Evolutionary conservation across 2,888 invertebrate genomes (phyloP).

Genomic region (Polyommatus iphigenia): DNA sequence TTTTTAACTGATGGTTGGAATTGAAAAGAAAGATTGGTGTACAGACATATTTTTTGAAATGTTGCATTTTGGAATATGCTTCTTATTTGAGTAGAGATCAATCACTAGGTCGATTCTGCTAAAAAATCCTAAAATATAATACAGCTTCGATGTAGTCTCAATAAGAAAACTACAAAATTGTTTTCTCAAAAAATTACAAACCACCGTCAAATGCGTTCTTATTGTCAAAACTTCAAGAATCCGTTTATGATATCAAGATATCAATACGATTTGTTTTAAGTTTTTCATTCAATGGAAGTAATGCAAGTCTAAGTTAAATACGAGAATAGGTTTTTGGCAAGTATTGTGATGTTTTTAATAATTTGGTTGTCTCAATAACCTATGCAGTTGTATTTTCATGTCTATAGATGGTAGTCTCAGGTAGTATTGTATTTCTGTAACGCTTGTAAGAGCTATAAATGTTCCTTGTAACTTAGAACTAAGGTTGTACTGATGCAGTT

Average conservation of each 20-base stretch:
- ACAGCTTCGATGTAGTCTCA: no score
- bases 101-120: no score
- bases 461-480: slow-evolving; percentile 10
- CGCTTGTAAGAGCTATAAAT: neutral
- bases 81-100: neutral
- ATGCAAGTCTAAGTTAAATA: neutral
- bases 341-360: neutral
- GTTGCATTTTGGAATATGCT: neutral
- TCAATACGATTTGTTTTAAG: neutral
- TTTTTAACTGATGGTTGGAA: neutral
- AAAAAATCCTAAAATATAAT: no score
- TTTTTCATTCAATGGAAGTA: neutral
- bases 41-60: slow-evolving; percentile 9
- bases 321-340: neutral
- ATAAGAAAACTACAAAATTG: no score
- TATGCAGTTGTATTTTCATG: neutral
- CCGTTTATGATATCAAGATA: neutral
- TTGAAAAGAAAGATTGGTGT: neutral
- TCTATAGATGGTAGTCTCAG: neutral
- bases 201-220: neutral
- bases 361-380: neutral
- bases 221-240: neutral
- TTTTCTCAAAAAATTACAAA: neutral
- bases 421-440: neutral
- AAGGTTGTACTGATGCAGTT: neutral